These are phyloP conservation scores for Mongoloraphidia duomilia DNA, from an alignment of 2,888 invertebrate species.

Conservation along the genomic window DNA sequence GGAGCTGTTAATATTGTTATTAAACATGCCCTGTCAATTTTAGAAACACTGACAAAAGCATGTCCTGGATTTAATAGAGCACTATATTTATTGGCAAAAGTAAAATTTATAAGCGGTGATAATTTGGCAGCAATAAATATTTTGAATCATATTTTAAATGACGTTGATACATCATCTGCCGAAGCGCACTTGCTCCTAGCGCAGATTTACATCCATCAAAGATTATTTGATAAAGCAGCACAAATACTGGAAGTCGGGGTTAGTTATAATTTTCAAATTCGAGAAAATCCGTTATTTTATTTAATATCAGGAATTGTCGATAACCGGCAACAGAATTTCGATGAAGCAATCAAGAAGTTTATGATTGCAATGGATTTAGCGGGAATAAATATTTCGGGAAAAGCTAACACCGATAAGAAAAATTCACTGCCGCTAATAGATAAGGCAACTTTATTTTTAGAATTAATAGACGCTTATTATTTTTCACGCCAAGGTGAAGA, in stretches of 20 bases:
- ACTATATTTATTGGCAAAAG: conserved; percentile 57
- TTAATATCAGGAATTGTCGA: conserved; percentile 71
- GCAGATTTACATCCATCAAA: conserved; percentile 62
- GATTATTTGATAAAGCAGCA: conserved; percentile 58
- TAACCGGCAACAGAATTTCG: conserved; percentile 54
- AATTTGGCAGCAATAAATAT: conserved; percentile 52
- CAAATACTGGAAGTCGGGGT: conserved; percentile 80
- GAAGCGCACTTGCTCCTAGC: conserved; percentile 78
- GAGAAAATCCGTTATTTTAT: conserved; percentile 85
- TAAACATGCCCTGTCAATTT: conserved; percentile 45
- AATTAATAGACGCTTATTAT: conserved; percentile 66
- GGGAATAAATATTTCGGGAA: conserved; percentile 25
- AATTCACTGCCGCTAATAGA: conserved; percentile 50
- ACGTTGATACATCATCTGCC: conserved; percentile 62
- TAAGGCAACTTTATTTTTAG: conserved; percentile 73
- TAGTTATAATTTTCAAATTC: conserved; percentile 82
- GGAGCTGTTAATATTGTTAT: conserved; percentile 31
- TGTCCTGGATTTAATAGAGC: conserved; percentile 67
- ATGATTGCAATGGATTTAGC: conserved; percentile 57
- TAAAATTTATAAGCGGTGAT: conserved; percentile 70
- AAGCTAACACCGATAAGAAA: conserved; percentile 11
- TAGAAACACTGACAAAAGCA: conserved; percentile 57
- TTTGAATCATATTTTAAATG: conserved; percentile 57
- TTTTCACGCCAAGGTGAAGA: conserved; percentile 57
- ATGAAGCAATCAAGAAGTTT: conserved; percentile 61